Evolutionary conservation across 2,113 vertebrate genomes (phyloP).

Genomic region (Piaya cayana): DNA sequence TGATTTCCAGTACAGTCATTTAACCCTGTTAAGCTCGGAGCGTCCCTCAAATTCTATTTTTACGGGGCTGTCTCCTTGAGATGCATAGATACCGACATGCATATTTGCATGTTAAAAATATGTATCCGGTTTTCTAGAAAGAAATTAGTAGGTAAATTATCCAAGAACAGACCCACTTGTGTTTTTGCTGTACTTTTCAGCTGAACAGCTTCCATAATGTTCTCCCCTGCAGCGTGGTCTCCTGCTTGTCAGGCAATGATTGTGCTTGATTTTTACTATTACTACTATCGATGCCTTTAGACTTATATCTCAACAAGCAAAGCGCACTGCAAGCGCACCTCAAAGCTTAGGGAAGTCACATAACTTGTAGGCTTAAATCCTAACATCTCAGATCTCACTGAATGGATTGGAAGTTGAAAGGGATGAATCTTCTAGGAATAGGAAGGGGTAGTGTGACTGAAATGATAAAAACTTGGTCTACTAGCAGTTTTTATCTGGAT

Average conservation of each 20-base stretch:
- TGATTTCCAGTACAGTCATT: background rate
- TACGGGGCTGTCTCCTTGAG: background rate
- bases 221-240: background rate
- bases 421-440: background rate
- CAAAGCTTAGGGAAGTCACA: background rate
- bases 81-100: background rate
- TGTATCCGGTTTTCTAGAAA: background rate
- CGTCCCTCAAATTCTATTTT: background rate
- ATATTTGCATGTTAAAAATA: background rate
- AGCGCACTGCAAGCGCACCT: background rate
- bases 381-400: background rate
- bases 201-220: background rate
- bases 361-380: background rate
- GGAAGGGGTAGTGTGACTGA: background rate
- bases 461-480: background rate
- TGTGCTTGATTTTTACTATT: background rate
- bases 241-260: background rate
- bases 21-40: background rate
- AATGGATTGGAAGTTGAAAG: background rate
- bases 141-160: background rate
- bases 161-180: background rate
- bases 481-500: background rate
- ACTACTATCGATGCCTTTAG: background rate
- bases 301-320: background rate
- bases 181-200: constrained; percentile 1